phyloP scores from a whole-genome alignment of 2,113 vertebrate genomes.

The Centropus bengalensis region DNA sequence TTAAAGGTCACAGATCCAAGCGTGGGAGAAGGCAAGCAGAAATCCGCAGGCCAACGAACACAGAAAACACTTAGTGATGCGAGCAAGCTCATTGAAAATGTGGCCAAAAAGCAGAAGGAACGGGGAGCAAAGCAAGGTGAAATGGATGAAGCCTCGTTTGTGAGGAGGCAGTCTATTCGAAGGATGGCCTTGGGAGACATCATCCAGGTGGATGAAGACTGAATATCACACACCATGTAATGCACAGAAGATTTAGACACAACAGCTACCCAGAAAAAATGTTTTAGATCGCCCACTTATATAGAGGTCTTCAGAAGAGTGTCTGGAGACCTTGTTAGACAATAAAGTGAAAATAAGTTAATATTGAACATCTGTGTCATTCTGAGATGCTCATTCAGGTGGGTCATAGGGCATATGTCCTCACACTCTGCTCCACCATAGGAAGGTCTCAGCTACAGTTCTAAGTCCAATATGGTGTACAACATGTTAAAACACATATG shows the following conservation, averaged over 20 bases:
- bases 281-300: background rate
- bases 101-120: constrained; percentile 66
- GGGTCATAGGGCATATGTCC: background rate
- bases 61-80: constrained; percentile 63
- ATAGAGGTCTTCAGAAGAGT: background rate
- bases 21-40: constrained; percentile 61
- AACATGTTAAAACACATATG: background rate
- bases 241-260: background rate
- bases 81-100: constrained; percentile 67
- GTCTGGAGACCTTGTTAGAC: background rate
- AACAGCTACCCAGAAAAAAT: background rate
- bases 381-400: background rate
- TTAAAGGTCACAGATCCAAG: constrained; percentile 62
- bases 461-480: background rate
- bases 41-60: constrained; percentile 44
- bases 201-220: constrained; percentile 67
- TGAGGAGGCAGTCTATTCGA: constrained; percentile 43
- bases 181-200: constrained; percentile 68
- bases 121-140: constrained; percentile 15
- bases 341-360: background rate
- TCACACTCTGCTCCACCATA: background rate
- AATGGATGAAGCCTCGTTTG: constrained; percentile 31
- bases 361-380: background rate
- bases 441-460: background rate
- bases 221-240: background rate